Evolutionary conservation across 2,113 vertebrate genomes (phyloP), one percentile per base, ranked within the genome.

Genomic region (Thamnaconus septentrionalis): DNA sequence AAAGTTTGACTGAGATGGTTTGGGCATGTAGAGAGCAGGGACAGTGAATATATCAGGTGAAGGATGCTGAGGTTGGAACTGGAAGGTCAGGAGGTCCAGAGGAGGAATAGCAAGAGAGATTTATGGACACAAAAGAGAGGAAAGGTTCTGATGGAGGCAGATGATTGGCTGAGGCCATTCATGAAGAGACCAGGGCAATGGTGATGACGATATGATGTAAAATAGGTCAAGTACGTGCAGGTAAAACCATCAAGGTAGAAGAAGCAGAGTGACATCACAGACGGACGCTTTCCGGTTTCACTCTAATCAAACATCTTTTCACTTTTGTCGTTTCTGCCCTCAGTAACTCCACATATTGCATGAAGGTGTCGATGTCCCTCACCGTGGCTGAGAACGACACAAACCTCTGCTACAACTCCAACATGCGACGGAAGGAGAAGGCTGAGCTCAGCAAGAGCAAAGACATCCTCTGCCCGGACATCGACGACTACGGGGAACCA

Each of bases 351-450:
- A 97, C 96, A 3, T 99, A 98, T 83, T 99, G 97, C 90, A 97
- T 99, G 96, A 99, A 98, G 91, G 97, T 99, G 78, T 98, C 97
- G 83, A 99, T 99, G 92, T 96, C 96, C 31, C 91, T 99, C 90
- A 93, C 91, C 0, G 96, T 99, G 86, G 96, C 96, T 10, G 95
- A 98, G 90, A 99, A 98, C 83, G 97, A 99, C 89, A 96, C 95
- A 8, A 94, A 94, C 78, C 92, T 94, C 65, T 99, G 97, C 91
- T 99, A 95, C 92, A 98, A 98, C 89, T 95, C 96, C 83, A 96
- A 95, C 89, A 97, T 99, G 95, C 96, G 96, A 72, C 93, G 94
- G 72, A 90, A 90, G 73, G 96, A 99, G 91, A 99, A 97, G 91
- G 97, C 95, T 53, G 97, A 99, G 90, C 94, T 99, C 87, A 96